These are phyloP conservation scores for Platorchestia sp. DNA, from an alignment of 1,140 invertebrate genomes.

Conservation along the genomic window DNA sequence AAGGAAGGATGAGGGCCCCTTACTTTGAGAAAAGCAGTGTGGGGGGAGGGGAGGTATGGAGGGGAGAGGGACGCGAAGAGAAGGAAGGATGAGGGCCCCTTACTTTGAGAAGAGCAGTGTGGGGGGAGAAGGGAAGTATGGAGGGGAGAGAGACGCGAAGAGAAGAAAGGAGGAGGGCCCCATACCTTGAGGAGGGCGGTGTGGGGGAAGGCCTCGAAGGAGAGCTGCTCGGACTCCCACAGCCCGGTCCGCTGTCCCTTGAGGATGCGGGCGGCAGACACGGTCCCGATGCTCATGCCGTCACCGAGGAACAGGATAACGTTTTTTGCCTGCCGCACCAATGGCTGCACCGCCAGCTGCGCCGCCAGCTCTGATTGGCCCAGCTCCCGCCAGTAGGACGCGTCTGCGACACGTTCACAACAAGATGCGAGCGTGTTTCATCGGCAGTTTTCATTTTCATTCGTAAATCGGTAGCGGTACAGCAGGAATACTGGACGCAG, in stretches of 20 bases:
- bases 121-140: slow-evolving; percentile 66
- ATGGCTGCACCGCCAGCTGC: slow-evolving; percentile 58
- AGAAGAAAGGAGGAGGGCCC: no score
- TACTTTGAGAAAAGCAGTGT: slow-evolving; percentile 64
- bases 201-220: slow-evolving; percentile 66
- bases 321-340: slow-evolving; percentile 74
- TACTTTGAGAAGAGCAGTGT: slow-evolving; percentile 64
- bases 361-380: slow-evolving; percentile 59
- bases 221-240: slow-evolving; percentile 63
- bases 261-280: slow-evolving; percentile 82
- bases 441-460: no score
- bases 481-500: no score
- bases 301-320: slow-evolving; percentile 86
- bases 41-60: slow-evolving; percentile 66
- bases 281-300: slow-evolving; percentile 84
- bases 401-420: slow-evolving; percentile 59
- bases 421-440: no score
- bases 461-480: no score
- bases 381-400: slow-evolving; percentile 59
- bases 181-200: slow-evolving; percentile 63
- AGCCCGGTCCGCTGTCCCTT: slow-evolving; percentile 75
- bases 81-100: no score
- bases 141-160: slow-evolving; percentile 63
- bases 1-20: no score
- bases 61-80: slow-evolving; percentile 63